Evolutionary conservation across 2,797 vertebrate genomes (phyloP).

Genomic region (Lagorchestes hirsutus): DNA sequence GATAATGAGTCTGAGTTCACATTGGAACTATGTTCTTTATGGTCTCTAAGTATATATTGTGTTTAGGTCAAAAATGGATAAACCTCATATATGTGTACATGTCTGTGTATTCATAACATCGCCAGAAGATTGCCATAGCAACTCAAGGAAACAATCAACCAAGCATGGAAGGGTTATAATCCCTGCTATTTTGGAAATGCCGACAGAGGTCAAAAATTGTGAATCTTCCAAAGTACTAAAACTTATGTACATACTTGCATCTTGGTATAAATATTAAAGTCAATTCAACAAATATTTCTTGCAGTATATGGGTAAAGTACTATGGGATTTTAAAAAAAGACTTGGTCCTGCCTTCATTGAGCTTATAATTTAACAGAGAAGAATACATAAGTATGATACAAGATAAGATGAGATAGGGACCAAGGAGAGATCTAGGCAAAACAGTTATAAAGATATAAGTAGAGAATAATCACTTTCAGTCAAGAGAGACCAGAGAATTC

Average conservation of each 20-base stretch:
- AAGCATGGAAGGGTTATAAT: not conserved
- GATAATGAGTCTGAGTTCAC: not conserved
- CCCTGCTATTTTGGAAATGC: not conserved
- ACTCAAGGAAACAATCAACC: not conserved
- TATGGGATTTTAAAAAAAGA: not conserved
- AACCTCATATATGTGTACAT: not conserved
- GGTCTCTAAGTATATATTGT: not conserved
- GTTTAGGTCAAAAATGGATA: conserved; percentile 33
- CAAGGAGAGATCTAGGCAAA: not conserved
- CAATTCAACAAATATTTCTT: not conserved
- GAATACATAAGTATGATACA: not conserved
- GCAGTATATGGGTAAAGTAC: not conserved
- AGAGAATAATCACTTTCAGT: not conserved
- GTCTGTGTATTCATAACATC: not conserved
- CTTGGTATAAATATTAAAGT: not conserved
- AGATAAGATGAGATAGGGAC: not conserved
- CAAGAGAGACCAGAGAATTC: not conserved
- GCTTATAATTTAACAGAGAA: not conserved
- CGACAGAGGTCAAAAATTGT: not conserved
- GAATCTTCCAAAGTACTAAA: not conserved
- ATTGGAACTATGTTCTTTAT: not conserved
- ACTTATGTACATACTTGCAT: not conserved
- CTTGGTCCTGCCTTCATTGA: not conserved
- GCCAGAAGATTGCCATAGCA: not conserved
- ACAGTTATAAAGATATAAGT: not conserved